A percentile compares a stretch with the other conserved stretches of the same genome.
phyloP scores from a whole-genome alignment of 2,888 invertebrate genomes.

The Nomada flava region DNA sequence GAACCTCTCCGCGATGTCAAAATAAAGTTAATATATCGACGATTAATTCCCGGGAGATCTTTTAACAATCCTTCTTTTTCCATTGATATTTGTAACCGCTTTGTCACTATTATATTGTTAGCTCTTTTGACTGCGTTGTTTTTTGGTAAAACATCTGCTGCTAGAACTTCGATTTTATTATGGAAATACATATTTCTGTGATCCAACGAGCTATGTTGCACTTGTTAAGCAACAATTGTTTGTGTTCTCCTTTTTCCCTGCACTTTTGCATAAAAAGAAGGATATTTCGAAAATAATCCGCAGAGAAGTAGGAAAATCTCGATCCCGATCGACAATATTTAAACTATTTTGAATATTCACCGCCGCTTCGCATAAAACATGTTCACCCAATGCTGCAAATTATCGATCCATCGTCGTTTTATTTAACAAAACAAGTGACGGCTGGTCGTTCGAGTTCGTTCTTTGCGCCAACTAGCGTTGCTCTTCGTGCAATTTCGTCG shows the following conservation, averaged over 20 bases:
- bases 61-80: not conserved
- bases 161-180: not conserved
- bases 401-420: too few relatives aligned
- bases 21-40: conserved; percentile 47
- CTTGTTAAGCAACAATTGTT: not conserved
- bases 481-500: conserved; percentile 31
- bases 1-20: conserved; percentile 28
- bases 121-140: too few relatives aligned
- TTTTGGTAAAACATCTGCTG: not conserved
- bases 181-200: not conserved
- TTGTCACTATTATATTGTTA: too few relatives aligned
- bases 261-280: too few relatives aligned
- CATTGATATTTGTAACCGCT: too few relatives aligned
- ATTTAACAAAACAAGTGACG: not conserved
- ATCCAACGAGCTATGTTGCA: too few relatives aligned
- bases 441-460: not conserved
- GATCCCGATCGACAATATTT: too few relatives aligned
- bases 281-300: too few relatives aligned
- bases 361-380: too few relatives aligned
- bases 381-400: too few relatives aligned
- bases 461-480: not conserved
- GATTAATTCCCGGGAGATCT: not conserved
- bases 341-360: too few relatives aligned
- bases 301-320: too few relatives aligned
- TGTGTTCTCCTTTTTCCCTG: not conserved